These are phyloP conservation scores for Palythoa grandis DNA, from an alignment of 92 coral and sea anemone species.

Conservation along the genomic window DNA sequence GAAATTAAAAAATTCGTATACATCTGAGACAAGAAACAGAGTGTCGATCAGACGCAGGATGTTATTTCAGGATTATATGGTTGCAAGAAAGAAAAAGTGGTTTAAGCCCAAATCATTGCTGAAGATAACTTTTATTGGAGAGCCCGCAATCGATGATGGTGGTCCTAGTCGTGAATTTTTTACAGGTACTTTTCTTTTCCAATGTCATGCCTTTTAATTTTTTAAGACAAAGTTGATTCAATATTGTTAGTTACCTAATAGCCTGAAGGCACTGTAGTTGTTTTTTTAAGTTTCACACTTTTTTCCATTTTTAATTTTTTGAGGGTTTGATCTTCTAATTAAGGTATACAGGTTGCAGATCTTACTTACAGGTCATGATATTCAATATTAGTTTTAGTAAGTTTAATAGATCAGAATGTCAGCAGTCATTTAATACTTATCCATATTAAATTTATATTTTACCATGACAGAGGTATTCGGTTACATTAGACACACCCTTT, in stretches of 20 bases:
- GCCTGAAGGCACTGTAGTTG: slow-evolving; percentile 16
- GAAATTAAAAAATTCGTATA: slow-evolving; percentile 36
- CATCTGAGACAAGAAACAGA: slow-evolving; percentile 51
- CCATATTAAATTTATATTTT: slow-evolving; percentile 17
- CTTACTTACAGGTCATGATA: slow-evolving; percentile 23
- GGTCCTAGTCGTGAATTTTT: slow-evolving; percentile 78
- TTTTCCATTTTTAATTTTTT: slow-evolving; percentile 4
- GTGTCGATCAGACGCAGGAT: slow-evolving; percentile 51
- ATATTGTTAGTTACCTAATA: slow-evolving; percentile 22
- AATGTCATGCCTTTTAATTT: slow-evolving; percentile 21
- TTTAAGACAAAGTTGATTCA: slow-evolving; percentile 41
- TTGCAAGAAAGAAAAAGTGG: slow-evolving; percentile 69
- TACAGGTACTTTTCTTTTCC: slow-evolving; percentile 58
- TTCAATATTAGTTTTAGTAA: slow-evolving; percentile 20
- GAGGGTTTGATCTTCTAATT: slow-evolving; percentile 17
- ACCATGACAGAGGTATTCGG: slow-evolving; percentile 55
- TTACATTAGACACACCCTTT: slow-evolving; percentile 55
- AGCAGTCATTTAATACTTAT: slow-evolving; percentile 21
- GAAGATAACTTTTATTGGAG: slow-evolving; percentile 70
- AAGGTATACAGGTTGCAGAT: slow-evolving; percentile 26
- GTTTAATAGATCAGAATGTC: slow-evolving; percentile 22
- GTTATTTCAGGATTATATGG: slow-evolving; percentile 64
- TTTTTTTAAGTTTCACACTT: slow-evolving; percentile 27
- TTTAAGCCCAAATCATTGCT: slow-evolving; percentile 56
- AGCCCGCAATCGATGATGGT: slow-evolving; percentile 80